phyloP scores from a whole-genome alignment of 2,888 invertebrate species.

The Steinernema scapterisci region DNA sequence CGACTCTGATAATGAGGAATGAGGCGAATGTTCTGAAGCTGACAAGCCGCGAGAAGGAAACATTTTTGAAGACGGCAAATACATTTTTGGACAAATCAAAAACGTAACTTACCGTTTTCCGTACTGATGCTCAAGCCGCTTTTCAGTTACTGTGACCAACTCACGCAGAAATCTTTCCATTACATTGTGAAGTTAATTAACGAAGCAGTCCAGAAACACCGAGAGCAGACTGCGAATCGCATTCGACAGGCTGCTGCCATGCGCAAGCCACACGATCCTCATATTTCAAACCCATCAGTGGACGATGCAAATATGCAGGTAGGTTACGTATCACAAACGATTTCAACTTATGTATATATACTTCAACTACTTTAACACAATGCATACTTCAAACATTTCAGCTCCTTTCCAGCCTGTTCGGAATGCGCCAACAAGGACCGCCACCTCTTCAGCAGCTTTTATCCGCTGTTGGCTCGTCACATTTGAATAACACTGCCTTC shows the following conservation, averaged over 20 bases:
- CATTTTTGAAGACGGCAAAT: slow-evolving; percentile 12
- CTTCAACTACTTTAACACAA: too few relatives aligned
- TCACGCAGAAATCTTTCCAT: not conserved
- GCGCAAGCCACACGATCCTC: not conserved
- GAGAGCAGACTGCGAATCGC: not conserved
- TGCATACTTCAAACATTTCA: not conserved
- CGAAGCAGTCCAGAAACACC: not conserved
- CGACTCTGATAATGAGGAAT: not conserved
- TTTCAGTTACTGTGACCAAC: slow-evolving; percentile 10
- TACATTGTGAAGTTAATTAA: not conserved
- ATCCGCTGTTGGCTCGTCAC: too few relatives aligned
- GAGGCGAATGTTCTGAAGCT: slow-evolving; percentile 19
- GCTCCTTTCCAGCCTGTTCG: too few relatives aligned
- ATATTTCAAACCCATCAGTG: not conserved
- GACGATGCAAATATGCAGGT: not conserved
- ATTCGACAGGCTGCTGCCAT: not conserved
- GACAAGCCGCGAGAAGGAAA: slow-evolving; percentile 6
- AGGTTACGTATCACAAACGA: not conserved
- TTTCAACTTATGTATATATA: not conserved
- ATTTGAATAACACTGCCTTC: not conserved
- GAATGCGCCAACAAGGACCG: not conserved
- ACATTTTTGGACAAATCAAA: not conserved
- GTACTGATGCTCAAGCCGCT: too few relatives aligned
- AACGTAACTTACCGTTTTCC: not conserved
- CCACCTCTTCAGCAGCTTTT: too few relatives aligned